A percentile compares a stretch with the other conserved stretches of the same genome.
These are phyloP conservation scores for Peromyscus aztecus DNA, from an alignment of 2,797 vertebrate species.

Conservation along the genomic window DNA sequence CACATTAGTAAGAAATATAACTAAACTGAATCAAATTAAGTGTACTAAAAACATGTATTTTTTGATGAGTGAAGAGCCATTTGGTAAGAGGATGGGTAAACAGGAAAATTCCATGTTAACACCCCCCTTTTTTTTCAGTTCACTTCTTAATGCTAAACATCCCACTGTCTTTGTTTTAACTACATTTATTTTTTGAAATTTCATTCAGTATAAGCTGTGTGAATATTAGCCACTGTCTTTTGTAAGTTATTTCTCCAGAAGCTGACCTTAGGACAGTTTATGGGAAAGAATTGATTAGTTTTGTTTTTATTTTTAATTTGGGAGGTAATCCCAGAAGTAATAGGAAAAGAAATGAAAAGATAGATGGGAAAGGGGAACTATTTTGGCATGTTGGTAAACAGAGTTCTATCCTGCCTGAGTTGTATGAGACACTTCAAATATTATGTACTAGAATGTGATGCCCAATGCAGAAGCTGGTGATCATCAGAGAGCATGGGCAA, in stretches of 20 bases:
- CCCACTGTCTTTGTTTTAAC: not conserved
- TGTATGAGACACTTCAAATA: not conserved
- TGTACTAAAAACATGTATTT: not conserved
- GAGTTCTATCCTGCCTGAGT: not conserved
- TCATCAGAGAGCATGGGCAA: not conserved
- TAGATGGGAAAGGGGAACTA: not conserved
- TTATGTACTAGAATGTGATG: not conserved
- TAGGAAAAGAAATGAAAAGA: not conserved
- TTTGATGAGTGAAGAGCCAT: not conserved
- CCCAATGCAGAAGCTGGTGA: not conserved
- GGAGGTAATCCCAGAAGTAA: not conserved
- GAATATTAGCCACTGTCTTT: not conserved
- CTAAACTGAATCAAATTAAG: not conserved
- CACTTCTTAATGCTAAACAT: not conserved
- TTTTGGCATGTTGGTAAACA: not conserved
- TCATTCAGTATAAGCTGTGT: not conserved
- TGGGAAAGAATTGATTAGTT: not conserved
- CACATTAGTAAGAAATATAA: not conserved
- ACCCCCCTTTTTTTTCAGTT: not conserved
- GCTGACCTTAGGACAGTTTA: not conserved
- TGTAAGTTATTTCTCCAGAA: not conserved
- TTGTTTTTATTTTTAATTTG: not conserved
- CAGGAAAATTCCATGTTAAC: not conserved
- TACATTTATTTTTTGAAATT: not conserved
- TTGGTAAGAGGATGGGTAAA: not conserved